Percentiles rank a stretch among this genome's conserved stretches.
Evolutionary conservation across 2,888 invertebrate genomes (phyloP).

Genomic region (Byasa hedistus): DNA sequence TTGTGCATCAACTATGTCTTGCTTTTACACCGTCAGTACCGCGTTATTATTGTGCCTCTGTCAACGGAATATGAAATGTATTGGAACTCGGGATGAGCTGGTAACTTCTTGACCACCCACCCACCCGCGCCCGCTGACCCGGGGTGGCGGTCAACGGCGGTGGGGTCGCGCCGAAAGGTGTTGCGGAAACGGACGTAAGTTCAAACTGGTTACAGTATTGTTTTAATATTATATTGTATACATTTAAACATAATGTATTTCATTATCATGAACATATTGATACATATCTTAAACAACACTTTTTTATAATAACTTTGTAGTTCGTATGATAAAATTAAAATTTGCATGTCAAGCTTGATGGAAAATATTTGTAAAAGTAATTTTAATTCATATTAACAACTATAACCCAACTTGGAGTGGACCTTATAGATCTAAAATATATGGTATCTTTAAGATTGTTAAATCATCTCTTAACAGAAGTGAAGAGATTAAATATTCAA

Average conservation of each 20-base stretch:
- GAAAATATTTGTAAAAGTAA: no score
- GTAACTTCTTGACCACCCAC: constrained; percentile 65
- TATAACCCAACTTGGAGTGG: no score
- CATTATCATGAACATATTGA: neutral
- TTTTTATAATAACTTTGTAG: neutral
- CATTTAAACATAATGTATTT: neutral
- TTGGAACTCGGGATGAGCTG: constrained; percentile 75
- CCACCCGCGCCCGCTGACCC: constrained; percentile 56
- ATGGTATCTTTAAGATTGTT: no score
- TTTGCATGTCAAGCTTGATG: no score
- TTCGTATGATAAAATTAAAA: neutral
- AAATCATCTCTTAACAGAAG: no score
- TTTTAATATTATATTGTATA: neutral
- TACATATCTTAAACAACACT: neutral
- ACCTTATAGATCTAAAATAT: no score
- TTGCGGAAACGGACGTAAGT: constrained; percentile 45
- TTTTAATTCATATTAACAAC: no score
- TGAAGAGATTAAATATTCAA: no score
- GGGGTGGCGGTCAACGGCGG: constrained; percentile 55
- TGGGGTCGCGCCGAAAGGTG: constrained; percentile 44
- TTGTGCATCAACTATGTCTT: constrained; percentile 65
- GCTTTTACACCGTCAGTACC: constrained; percentile 67
- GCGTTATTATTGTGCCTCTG: constrained; percentile 79
- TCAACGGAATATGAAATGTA: constrained; percentile 81
- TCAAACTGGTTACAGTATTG: constrained; percentile 29